Base-by-base conservation (phyloP, 1,140 invertebrate species). In the Oreohelix idahoensis region DNA sequence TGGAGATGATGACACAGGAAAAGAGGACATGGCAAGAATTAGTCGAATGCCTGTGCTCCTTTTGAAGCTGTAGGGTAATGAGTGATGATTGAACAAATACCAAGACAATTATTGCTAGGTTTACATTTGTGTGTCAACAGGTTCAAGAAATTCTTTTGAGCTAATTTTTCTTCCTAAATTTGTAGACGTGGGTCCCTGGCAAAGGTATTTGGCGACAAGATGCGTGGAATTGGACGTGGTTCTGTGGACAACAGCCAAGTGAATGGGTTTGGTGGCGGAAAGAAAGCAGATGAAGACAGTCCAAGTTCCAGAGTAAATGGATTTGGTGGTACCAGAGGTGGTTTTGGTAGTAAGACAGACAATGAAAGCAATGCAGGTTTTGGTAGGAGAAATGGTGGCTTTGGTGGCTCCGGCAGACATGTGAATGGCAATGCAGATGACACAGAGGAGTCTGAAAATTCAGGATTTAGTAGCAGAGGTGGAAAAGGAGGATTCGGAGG, bases 151-250 rank as follows among this genome's bases (percentile, higher is more conserved):
- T n/a, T n/a, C n/a, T n/a, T n/a, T n/a, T n/a, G n/a, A n/a, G n/a
- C n/a, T n/a, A n/a, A n/a, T 13, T 15, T 66, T 66, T 29, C 8
- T 66, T 66, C 5, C 29, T 32, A 2, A 66, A 23, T 58, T 20
- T 35, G 8, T 32, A 73, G 71, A 0, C 36, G 71, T 26, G 71
- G 71, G 10, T 39, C 38, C 39, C 20, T 73, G 2, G 11, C 36
- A 10, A 15, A 73, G 1, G 71, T 73, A 2, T 42, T 73, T 38
- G 71, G 71, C 1, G 71, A 73, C 36, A 73, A 73, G 20, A 26
- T 73, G 5, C 36, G 71, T 26, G 71, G 71, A 39, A 38, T 73
- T 39, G 71, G 71, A 29, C 71, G 75, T n/a, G 75, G 71, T 74
- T 74, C 71, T 74, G 53, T 58, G 4, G 71, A 38, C 13, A 29